Base-by-base conservation (phyloP, 2,797 vertebrate species). In the Pangasius larnaudii region DNA sequence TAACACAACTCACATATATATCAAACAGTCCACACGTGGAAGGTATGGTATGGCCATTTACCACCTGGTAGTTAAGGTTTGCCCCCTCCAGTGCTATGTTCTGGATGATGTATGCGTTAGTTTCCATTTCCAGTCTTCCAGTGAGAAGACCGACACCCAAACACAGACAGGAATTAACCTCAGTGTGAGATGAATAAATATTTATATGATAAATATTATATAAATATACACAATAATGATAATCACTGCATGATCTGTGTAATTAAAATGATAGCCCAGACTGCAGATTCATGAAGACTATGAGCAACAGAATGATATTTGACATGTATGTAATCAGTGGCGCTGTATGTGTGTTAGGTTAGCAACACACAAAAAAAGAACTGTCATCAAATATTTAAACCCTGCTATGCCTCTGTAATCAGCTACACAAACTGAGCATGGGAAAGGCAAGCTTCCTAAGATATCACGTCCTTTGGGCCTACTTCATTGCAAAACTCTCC, bases 1-100 rank as follows among this genome's bases (percentile, higher is more conserved):
- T 33, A 69, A 71, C 51, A 81, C 61, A 85, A 59, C 14, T 46
- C 49, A 72, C 49, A 84, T 84, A 53, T 84, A 51, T 77, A 63
- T 85, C 33, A 84, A 79, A 84, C 10, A 39, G 72, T 78, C 59
- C 61, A 49, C 72, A 79, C 63, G 30, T 67, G 59, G 19, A 79
- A 46, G 33, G 74, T 71, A 84, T 16, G 27, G 33, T 58, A 16
- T 33, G 63, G 19, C 10, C 18, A 33, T 14, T 88, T 78, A 85
- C 36, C 36, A 81, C 22, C 56, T 13, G 1, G 11, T 16, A 36
- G 36, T n/a, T 24, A 42, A 39, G 36, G 2, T 11, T 61, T 42
- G 22, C 33, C 78, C 56, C 36, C 22, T 74, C 71, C 59, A 84
- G 59, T 77, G 63, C 33, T 61, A 82, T n/a, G 79, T 46, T 82